Base-by-base conservation (phyloP, 2,888 invertebrate species). In the Amblyjoppa fuscipennis region DNA sequence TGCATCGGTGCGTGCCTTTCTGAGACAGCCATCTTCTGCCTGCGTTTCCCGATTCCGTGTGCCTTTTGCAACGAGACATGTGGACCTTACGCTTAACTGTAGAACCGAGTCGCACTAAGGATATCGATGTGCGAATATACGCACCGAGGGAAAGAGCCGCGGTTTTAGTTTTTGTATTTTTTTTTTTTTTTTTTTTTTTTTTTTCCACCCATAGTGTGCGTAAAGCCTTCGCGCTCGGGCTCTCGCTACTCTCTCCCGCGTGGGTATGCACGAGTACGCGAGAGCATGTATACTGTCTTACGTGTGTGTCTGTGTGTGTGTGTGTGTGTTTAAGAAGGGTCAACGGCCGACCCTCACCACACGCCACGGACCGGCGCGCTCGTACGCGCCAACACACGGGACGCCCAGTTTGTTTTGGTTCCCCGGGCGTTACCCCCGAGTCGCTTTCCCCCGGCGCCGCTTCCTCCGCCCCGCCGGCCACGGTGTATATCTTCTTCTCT, bases 321-420 rank as follows among this genome's bases (percentile, higher is more conserved):
- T 75, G 74, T 81, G 73, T 84, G 76, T 82, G 82, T 89, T 91
- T 90, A 90, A 89, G 91, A 91, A 93, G 93, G 94, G 93, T 94
- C 94, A 94, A 94, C 93, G 94, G 86, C 94, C 94, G 94, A 94
- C 94, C 93, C 94, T 94, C 93, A 93, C 93, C 92, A 94, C 91
- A 91, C 92, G 91, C 90, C 90, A 92, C 91, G 91, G 90, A 91
- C 90, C 90, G 91, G 90, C 92, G 92, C 90, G 90, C 89, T 84
- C 61, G 79, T 83, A 70, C 80, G 78, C 82, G 80, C 84, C 84
- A 84, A 87, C 84, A 88, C 85, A 85, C 74, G 81, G 20, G 84
- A 51, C 78, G 90, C 90, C 88, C 92, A 92, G 94, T 94, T 94
- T 94, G 94, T 93, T 94, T 94, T 94, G 94, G 94, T 94, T 94